These are phyloP conservation scores for Trochalopteron elliotii DNA, from an alignment of 2,113 vertebrate species.

Conservation along the genomic window DNA sequence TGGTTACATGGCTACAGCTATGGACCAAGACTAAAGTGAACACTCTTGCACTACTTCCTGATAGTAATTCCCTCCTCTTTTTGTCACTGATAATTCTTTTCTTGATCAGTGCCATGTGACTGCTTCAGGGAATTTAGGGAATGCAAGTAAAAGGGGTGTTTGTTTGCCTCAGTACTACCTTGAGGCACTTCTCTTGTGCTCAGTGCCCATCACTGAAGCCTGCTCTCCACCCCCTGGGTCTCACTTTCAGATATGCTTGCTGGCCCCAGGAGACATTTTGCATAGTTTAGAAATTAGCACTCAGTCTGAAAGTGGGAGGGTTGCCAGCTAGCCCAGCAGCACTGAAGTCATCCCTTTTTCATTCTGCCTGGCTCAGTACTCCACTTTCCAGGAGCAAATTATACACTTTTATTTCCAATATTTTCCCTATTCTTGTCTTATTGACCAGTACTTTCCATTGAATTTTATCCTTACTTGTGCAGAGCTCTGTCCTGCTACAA, in stretches of 20 bases:
- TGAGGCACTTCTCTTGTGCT: not conserved
- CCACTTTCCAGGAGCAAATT: not conserved
- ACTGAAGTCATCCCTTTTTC: not conserved
- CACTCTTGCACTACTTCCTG: not conserved
- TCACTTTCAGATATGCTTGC: not conserved
- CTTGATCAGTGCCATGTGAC: not conserved
- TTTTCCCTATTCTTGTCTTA: not conserved
- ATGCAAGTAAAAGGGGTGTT: not conserved
- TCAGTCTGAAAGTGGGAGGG: not conserved
- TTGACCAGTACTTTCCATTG: not conserved
- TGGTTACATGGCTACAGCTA: not conserved
- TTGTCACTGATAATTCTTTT: not conserved
- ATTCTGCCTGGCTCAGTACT: not conserved
- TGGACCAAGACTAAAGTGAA: not conserved
- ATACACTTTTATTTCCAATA: not conserved
- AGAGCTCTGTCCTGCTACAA: not conserved
- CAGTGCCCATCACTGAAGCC: not conserved
- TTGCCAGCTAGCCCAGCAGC: not conserved
- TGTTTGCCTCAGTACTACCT: not conserved
- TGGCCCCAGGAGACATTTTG: not conserved
- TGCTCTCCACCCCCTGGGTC: not conserved
- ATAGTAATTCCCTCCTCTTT: not conserved
- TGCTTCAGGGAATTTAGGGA: not conserved
- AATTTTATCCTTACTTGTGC: not conserved
- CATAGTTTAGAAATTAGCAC: slow-evolving; percentile 11